These are phyloP conservation scores for Riparia riparia DNA, from an alignment of 2,113 vertebrate species.

Conservation along the genomic window DNA sequence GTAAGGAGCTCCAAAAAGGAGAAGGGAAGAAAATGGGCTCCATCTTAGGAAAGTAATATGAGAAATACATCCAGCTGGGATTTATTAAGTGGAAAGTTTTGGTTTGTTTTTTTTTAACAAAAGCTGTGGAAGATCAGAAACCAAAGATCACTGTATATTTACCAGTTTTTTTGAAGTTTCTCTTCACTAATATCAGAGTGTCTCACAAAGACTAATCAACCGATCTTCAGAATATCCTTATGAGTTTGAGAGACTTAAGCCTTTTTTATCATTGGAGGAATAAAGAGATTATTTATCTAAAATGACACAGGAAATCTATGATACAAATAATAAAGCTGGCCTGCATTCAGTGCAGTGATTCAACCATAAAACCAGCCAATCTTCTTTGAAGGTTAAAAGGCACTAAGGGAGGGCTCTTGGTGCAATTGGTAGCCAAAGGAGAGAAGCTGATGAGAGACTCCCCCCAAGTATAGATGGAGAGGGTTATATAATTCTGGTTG, in stretches of 20 bases:
- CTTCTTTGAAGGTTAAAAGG: neutral
- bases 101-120: neutral
- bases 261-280: neutral
- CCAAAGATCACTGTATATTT: conserved; percentile 32
- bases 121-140: conserved; percentile 14
- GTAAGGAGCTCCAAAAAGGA: neutral
- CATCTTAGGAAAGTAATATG: conserved; percentile 1
- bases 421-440: neutral
- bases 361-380: neutral
- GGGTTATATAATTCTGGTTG: neutral
- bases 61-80: conserved; percentile 24
- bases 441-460: neutral
- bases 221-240: conserved; percentile 24
- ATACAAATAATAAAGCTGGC: neutral
- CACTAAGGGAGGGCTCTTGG: neutral
- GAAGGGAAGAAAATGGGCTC: conserved; percentile 18
- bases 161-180: conserved; percentile 16
- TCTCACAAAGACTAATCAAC: conserved; percentile 36
- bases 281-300: conserved; percentile 6
- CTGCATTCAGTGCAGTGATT: neutral
- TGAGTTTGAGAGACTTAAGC: neutral
- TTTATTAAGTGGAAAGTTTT: conserved; percentile 12
- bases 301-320: neutral
- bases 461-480: neutral
- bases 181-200: conserved; percentile 12